Evolutionary conservation across 2,113 vertebrate species (phyloP).

Genomic region (Chrysochloris asiatica): DNA sequence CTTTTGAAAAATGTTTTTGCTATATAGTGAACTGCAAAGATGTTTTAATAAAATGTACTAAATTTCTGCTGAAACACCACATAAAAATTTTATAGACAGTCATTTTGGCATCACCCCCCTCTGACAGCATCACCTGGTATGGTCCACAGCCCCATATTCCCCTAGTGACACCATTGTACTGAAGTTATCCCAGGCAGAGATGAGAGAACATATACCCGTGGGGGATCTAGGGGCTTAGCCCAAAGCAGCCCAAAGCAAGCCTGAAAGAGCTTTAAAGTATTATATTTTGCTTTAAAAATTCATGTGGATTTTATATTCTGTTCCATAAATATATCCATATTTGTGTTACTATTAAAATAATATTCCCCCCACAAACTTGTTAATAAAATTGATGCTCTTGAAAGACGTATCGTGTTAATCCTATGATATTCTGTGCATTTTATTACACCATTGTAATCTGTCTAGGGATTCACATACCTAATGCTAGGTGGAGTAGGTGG

Average conservation of each 20-base stretch:
- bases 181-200: conserved; percentile 30
- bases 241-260: conserved; percentile 52
- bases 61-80: neutral
- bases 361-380: conserved; percentile 20
- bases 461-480: neutral
- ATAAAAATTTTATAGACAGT: neutral
- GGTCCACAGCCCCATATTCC: too few relatives aligned
- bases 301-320: conserved; percentile 66
- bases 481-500: neutral
- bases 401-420: neutral
- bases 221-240: conserved; percentile 43
- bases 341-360: conserved; percentile 67
- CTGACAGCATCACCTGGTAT: neutral
- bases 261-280: conserved; percentile 61
- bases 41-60: neutral
- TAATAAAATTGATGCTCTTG: conserved; percentile 33
- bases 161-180: neutral
- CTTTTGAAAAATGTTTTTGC: neutral
- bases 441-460: rapidly evolving
- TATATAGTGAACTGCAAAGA: too few relatives aligned
- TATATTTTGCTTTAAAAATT: conserved; percentile 70
- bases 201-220: conserved; percentile 31
- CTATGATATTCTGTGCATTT: conserved; percentile 7
- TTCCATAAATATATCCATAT: conserved; percentile 70
- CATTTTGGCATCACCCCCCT: neutral